Conservation (phyloP, 1,140 invertebrate genomes). For the Daktulosphaira vitifoliae region DNA sequence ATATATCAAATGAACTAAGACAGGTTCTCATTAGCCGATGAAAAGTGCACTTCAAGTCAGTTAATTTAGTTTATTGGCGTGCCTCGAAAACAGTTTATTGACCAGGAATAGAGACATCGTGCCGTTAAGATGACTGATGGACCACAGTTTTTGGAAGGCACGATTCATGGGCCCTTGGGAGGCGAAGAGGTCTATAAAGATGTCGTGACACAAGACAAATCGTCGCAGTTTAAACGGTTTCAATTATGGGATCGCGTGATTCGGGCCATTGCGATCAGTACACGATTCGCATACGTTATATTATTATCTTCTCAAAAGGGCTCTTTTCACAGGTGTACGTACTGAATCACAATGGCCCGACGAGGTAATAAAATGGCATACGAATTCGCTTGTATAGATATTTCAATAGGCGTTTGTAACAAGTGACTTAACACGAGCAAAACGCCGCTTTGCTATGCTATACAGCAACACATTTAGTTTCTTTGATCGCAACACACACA, state of each 20-base stretch:
- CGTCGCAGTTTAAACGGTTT: conserved; percentile 31
- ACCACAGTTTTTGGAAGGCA: not conserved
- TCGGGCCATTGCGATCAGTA: conserved; percentile 11
- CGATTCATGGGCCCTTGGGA: not conserved
- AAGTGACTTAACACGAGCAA: too few relatives aligned
- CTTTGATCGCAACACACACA: too few relatives aligned
- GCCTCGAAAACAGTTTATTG: not conserved
- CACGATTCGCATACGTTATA: conserved; percentile 28
- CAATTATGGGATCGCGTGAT: conserved; percentile 26
- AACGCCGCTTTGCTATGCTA: too few relatives aligned
- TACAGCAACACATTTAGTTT: too few relatives aligned
- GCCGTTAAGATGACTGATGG: conserved; percentile 19
- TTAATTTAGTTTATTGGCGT: not conserved
- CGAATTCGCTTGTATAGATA: not conserved
- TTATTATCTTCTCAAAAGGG: not conserved
- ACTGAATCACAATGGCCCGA: conserved; percentile 11
- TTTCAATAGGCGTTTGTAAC: not conserved
- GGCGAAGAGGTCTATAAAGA: conserved; percentile 11
- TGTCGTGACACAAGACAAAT: conserved; percentile 27
- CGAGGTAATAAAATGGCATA: conserved; percentile 17
- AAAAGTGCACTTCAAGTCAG: too few relatives aligned
- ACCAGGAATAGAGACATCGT: not conserved
- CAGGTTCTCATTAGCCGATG: too few relatives aligned
- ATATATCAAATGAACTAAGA: too few relatives aligned
- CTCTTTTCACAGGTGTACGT: conserved; percentile 2